A percentile compares a stretch with the other conserved stretches of the same genome.
These are phyloP conservation scores for Atrina japonica DNA, from an alignment of 2,888 invertebrate genomes.

Conservation along the genomic window DNA sequence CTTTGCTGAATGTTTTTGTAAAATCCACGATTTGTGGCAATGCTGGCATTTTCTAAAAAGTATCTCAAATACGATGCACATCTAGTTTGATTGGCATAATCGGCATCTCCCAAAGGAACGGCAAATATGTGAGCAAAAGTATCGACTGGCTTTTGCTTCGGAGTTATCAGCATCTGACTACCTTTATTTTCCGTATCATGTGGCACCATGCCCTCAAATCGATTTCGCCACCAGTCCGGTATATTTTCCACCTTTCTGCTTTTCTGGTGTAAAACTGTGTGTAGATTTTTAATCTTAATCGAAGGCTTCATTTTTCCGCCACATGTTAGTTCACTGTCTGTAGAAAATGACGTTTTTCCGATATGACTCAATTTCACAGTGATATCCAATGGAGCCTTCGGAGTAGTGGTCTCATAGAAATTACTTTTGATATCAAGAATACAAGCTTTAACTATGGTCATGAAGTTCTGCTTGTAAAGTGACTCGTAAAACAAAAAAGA, in stretches of 20 bases:
- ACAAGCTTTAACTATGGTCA: slow-evolving; percentile 64
- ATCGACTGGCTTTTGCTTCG: slow-evolving; percentile 35
- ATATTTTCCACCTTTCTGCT: slow-evolving; percentile 52
- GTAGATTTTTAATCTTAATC: slow-evolving; percentile 61
- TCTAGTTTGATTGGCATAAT: slow-evolving; percentile 57
- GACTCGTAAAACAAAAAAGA: slow-evolving; percentile 67
- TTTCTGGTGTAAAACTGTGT: slow-evolving; percentile 61
- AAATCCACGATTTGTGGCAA: slow-evolving; percentile 57
- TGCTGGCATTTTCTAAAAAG: slow-evolving; percentile 65
- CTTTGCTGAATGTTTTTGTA: slow-evolving; percentile 56
- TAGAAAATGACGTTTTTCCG: slow-evolving; percentile 66
- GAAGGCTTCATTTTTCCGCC: slow-evolving; percentile 64
- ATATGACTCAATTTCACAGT: slow-evolving; percentile 62
- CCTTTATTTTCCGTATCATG: not conserved
- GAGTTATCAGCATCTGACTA: slow-evolving; percentile 40
- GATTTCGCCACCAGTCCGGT: slow-evolving; percentile 68
- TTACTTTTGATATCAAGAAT: slow-evolving; percentile 65
- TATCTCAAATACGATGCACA: slow-evolving; percentile 67
- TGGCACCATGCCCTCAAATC: slow-evolving; percentile 45
- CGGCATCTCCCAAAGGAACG: slow-evolving; percentile 65
- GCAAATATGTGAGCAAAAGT: slow-evolving; percentile 52
- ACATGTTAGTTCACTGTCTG: slow-evolving; percentile 54
- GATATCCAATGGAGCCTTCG: slow-evolving; percentile 70
- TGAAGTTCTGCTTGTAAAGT: slow-evolving; percentile 60
- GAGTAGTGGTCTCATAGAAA: slow-evolving; percentile 72